Percentiles rank a stretch among this genome's conserved stretches.
phyloP scores from a whole-genome alignment of 2,888 invertebrate species.

The Achlya flavicornis region DNA sequence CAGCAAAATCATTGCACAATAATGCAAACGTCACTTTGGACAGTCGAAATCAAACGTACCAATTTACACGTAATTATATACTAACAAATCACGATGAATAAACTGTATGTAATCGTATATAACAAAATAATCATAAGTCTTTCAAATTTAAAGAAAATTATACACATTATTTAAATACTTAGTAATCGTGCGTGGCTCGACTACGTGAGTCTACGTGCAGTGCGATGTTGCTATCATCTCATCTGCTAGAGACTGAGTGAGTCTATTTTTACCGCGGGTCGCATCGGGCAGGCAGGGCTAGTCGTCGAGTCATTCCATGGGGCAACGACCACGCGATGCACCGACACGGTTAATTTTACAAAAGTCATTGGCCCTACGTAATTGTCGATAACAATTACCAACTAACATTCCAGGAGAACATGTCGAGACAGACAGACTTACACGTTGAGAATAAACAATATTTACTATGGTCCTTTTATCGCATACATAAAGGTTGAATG shows the following conservation, averaged over 20 bases:
- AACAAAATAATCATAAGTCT: not conserved
- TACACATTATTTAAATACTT: not conserved
- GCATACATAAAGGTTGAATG: too few species aligned
- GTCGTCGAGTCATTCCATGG: conserved; percentile 53
- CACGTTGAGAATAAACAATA: conserved; percentile 8
- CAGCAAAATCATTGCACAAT: conserved; percentile 4
- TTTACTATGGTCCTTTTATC: too few species aligned
- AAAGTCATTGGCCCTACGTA: conserved; percentile 68
- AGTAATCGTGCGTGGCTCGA: not conserved
- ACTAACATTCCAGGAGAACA: conserved; percentile 30
- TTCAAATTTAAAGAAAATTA: too few species aligned
- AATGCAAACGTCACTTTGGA: not conserved
- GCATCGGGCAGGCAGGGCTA: conserved; percentile 30
- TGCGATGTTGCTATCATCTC: conserved; percentile 28
- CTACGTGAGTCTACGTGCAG: too few species aligned
- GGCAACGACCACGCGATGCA: conserved; percentile 72
- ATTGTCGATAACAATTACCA: conserved; percentile 43
- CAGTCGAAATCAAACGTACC: not conserved
- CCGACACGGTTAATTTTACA: conserved; percentile 64
- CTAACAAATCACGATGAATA: not conserved
- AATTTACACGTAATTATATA: not conserved
- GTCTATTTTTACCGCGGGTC: conserved; percentile 68
- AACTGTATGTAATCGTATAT: too few species aligned
- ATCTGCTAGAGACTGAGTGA: conserved; percentile 42
- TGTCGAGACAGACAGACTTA: conserved; percentile 14